Conservation (phyloP, 2,888 invertebrate genomes). For the Tetranychus piercei region DNA sequence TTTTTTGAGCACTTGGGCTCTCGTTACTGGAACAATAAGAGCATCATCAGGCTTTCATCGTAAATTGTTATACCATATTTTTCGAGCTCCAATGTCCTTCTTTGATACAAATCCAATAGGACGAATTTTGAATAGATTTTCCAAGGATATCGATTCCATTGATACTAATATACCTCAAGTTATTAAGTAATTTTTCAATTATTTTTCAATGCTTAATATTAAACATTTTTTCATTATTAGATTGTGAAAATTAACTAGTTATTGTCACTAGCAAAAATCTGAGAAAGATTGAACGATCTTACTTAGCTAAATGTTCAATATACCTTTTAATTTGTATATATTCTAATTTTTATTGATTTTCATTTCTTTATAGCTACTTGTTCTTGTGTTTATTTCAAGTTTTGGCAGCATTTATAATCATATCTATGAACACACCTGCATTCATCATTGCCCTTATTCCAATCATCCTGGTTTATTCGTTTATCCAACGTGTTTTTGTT, state of each 20-base stretch:
- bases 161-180: constrained; percentile 47
- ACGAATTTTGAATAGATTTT: constrained; percentile 48
- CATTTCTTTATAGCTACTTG: constrained; percentile 2
- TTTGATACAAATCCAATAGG: constrained; percentile 56
- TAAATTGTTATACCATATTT: constrained; percentile 20
- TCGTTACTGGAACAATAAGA: constrained; percentile 8
- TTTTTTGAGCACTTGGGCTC: background rate
- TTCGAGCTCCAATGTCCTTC: constrained; percentile 42
- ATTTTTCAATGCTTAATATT: background rate
- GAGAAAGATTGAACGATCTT: too few relatives aligned
- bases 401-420: constrained; percentile 27
- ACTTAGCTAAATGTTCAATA: too few relatives aligned
- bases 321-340: too few relatives aligned
- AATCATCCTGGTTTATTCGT: constrained; percentile 39
- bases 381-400: constrained; percentile 19
- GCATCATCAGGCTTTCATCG: constrained; percentile 15
- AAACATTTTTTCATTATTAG: background rate
- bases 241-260: background rate
- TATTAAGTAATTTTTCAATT: background rate
- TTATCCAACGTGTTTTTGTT: constrained; percentile 35
- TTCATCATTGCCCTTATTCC: constrained; percentile 61
- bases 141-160: constrained; percentile 47
- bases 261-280: background rate
- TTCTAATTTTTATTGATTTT: background rate
- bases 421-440: constrained; percentile 37